Percentiles rank a stretch among this genome's conserved stretches.
Evolutionary conservation across 2,888 invertebrate species (phyloP).

Genomic region (Drosophila basisetae): DNA sequence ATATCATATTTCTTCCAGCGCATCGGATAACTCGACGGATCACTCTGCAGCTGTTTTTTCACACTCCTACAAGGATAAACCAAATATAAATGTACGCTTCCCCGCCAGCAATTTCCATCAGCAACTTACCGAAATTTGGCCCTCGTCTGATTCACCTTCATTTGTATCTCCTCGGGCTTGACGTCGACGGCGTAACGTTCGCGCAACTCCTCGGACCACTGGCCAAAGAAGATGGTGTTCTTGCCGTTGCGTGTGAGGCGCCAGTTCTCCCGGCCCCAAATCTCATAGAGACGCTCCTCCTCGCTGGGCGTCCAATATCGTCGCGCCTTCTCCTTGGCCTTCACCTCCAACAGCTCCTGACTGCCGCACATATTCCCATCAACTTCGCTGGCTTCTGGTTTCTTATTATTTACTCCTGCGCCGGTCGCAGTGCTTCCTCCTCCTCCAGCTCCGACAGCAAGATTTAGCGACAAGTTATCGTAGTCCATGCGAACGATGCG

Average conservation of each 20-base stretch:
- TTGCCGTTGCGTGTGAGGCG: conserved; percentile 80
- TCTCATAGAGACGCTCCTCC: conserved; percentile 80
- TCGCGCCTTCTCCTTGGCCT: conserved; percentile 74
- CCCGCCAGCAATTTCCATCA: neutral
- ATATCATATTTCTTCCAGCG: conserved; percentile 82
- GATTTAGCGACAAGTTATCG: conserved; percentile 54
- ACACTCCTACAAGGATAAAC: conserved; percentile 59
- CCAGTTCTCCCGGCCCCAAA: conserved; percentile 83
- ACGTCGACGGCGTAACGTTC: conserved; percentile 78
- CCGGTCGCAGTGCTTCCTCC: conserved; percentile 44
- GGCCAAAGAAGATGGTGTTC: conserved; percentile 78
- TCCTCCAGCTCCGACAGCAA: conserved; percentile 32
- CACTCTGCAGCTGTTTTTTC: conserved; percentile 68
- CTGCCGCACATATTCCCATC: conserved; percentile 64
- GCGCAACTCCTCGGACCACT: conserved; percentile 79
- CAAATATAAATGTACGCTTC: neutral
- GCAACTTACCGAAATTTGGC: conserved; percentile 79
- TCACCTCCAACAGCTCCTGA: conserved; percentile 65
- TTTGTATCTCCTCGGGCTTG: conserved; percentile 81
- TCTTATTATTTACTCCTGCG: conserved; percentile 40
- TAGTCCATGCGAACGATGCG: conserved; percentile 60
- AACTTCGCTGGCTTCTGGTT: conserved; percentile 27
- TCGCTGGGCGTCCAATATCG: conserved; percentile 83
- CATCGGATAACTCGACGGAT: conserved; percentile 57
- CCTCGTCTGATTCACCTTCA: conserved; percentile 82